phyloP scores from a whole-genome alignment of 2,113 vertebrate genomes.

The Bos taurus region DNA sequence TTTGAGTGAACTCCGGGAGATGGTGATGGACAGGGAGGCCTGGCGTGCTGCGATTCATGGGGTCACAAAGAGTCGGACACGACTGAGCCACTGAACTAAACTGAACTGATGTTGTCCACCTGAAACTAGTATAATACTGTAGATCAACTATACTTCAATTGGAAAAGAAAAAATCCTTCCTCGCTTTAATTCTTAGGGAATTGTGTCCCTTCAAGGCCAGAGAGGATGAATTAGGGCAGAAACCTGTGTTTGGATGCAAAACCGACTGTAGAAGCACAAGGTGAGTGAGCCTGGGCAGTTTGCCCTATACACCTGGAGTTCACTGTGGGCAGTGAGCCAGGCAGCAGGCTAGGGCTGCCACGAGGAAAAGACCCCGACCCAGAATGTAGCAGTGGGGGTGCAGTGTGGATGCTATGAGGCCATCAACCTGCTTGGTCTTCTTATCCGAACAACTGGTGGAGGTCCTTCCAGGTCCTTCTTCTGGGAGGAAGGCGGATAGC shows the following conservation, averaged over 20 bases:
- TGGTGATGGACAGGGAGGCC: too few relatives aligned
- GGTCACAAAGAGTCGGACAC: too few relatives aligned
- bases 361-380: background rate
- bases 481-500: background rate
- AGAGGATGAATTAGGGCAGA: background rate
- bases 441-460: background rate
- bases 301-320: background rate
- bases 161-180: background rate
- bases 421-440: accelerated
- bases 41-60: too few relatives aligned
- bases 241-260: background rate
- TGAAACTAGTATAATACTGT: background rate
- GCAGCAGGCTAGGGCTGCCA: background rate
- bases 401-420: background rate
- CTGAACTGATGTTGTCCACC: background rate
- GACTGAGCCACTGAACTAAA: too few relatives aligned
- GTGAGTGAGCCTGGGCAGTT: background rate
- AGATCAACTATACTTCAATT: background rate
- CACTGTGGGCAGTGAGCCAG: background rate
- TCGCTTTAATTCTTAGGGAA: background rate
- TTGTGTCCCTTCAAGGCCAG: background rate
- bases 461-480: background rate
- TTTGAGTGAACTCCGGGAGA: too few relatives aligned
- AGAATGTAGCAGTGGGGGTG: background rate
- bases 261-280: background rate